phyloP scores from a whole-genome alignment of 2,113 vertebrate species.

The Stigmatopora argus region DNA sequence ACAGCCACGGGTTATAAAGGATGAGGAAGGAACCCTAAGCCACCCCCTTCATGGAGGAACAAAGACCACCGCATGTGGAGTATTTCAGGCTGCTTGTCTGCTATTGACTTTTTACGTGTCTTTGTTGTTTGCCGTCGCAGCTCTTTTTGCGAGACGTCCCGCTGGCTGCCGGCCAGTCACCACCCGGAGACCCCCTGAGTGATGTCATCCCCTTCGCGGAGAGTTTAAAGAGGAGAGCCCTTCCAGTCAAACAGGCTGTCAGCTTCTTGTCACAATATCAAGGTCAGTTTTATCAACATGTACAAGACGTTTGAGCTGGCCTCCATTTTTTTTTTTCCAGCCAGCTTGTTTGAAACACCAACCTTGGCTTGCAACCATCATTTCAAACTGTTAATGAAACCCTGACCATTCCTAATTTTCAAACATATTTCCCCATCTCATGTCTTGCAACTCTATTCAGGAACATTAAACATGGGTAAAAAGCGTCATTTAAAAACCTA shows the following conservation, averaged over 20 bases:
- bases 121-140: conserved; percentile 3
- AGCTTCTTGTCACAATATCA: background rate
- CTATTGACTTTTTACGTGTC: background rate
- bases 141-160: background rate
- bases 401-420: too few relatives aligned
- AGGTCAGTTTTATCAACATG: background rate
- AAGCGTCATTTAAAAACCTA: too few relatives aligned
- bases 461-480: too few relatives aligned
- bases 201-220: background rate
- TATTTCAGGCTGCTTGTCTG: background rate
- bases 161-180: background rate
- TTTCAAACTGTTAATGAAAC: too few relatives aligned
- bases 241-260: background rate
- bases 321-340: background rate
- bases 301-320: background rate
- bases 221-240: background rate
- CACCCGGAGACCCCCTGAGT: background rate
- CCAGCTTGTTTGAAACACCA: too few relatives aligned
- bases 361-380: too few relatives aligned
- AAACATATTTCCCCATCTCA: too few relatives aligned
- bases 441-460: too few relatives aligned
- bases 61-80: conserved; percentile 1
- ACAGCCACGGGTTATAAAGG: background rate
- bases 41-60: background rate
- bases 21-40: background rate